Evolutionary conservation across 2,888 invertebrate genomes (phyloP), one percentile per base, ranked within the genome.

Genomic region (Pristionchus maxplancki): DNA sequence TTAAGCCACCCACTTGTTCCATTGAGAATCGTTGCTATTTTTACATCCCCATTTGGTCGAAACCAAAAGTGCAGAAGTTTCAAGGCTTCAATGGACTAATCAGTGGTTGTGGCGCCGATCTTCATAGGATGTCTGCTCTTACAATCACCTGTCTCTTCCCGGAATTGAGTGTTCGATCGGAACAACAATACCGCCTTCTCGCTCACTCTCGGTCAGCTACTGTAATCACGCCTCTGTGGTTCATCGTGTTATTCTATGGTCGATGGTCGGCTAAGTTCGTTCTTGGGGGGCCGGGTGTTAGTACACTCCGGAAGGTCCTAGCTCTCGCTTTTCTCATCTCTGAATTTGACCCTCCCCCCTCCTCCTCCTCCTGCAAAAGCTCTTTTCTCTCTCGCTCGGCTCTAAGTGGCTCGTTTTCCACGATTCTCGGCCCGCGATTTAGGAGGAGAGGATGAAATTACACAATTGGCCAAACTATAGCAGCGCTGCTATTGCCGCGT

Each of bases 341-440:
- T 34, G 58, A 58, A 58, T 58, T 58, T 58, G 58, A 58, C 58
- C 58, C 58, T 58, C 64, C 15, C 64, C 17, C 34, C 62, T 62
- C n/a, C 58, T 58, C 64, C 28, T 71, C 40, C 31, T 34, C 6
- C 37, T 37, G 34, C 37, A 37, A 71, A 71, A 34, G 71, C 31
- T 34, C 71, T 34, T 37, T 37, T 71, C 71, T 20, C 64, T 67
- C 64, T 67, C 28, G 24, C 62, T 62, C 64, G 13, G 15, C 71
- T 37, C 71, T 71, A 71, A 71, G 71, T 71, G 71, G 71, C 71
- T 37, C 71, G 71, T 71, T 71, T 71, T 71, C 71, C 71, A 71
- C 71, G 71, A 71, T 71, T 71, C 71, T 40, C 71, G 20, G 20
- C 37, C 34, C 5, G 34, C 71, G 71, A 71, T 71, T 71, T 71